A percentile compares a stretch with the other conserved stretches of the same genome.
These are phyloP conservation scores for Aplidium turbinatum DNA, from an alignment of 23 tunicate genomes.

Conservation along the genomic window DNA sequence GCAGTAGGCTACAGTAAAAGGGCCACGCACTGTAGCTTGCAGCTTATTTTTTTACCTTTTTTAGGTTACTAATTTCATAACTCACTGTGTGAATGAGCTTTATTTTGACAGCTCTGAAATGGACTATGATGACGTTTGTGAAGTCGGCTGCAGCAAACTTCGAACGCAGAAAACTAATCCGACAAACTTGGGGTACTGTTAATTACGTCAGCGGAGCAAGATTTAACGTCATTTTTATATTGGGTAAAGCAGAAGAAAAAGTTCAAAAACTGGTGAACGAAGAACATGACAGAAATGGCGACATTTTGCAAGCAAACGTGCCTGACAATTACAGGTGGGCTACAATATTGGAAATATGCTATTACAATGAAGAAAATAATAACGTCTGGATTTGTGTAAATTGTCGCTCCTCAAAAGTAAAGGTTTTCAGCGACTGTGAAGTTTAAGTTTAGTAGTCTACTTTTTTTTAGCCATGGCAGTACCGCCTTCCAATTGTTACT, in stretches of 20 bases:
- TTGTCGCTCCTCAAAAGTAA: too few relatives aligned
- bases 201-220: not conserved
- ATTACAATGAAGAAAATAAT: too few relatives aligned
- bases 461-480: too few relatives aligned
- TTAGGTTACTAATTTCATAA: too few relatives aligned
- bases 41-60: too few relatives aligned
- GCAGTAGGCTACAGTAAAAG: too few relatives aligned
- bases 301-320: constrained; percentile 8
- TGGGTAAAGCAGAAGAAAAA: not conserved
- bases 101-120: constrained; percentile 11
- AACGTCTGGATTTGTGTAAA: too few relatives aligned
- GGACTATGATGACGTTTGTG: constrained; percentile 16
- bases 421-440: too few relatives aligned
- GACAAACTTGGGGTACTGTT: constrained; percentile 17
- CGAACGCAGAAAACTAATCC: not conserved
- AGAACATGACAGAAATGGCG: not conserved
- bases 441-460: too few relatives aligned
- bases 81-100: too few relatives aligned
- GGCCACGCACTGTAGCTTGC: too few relatives aligned
- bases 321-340: constrained; percentile 9
- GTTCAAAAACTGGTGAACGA: constrained; percentile 12
- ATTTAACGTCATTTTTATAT: constrained; percentile 5
- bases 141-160: constrained; percentile 5
- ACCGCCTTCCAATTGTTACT: too few relatives aligned
- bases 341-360: constrained; percentile 24